Conservation (phyloP, 1,140 invertebrate genomes). For the Aradophagus sp. region DNA sequence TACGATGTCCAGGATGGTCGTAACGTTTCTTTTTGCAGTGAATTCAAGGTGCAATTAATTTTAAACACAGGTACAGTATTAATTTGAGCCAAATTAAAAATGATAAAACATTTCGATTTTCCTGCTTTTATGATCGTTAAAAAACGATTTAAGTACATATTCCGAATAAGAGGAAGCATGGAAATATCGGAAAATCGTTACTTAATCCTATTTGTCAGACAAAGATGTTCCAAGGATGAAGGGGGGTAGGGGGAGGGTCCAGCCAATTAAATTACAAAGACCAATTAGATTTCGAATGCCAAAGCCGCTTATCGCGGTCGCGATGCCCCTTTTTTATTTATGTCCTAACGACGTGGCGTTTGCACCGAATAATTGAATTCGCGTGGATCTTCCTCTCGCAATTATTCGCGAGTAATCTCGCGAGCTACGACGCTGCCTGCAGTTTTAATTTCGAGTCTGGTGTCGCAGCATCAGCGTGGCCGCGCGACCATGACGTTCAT, state of each 20-base stretch:
- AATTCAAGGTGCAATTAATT: too few species aligned
- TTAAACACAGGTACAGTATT: too few species aligned
- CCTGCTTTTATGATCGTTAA: too few species aligned
- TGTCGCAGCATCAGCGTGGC: conserved; percentile 20
- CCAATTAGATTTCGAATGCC: conserved; percentile 45
- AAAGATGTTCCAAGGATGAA: too few species aligned
- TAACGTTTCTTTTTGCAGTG: too few species aligned
- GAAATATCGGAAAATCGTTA: too few species aligned
- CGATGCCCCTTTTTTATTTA: conserved; percentile 52
- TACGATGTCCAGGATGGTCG: too few species aligned
- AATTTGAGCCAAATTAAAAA: background rate
- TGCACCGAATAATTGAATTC: conserved; percentile 54
- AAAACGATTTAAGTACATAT: too few species aligned
- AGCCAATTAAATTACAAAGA: conserved; percentile 48
- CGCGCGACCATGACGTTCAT: conserved; percentile 24
- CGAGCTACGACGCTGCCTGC: conserved; percentile 44
- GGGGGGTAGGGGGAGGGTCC: too few species aligned
- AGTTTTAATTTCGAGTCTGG: conserved; percentile 44
- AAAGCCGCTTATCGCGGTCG: conserved; percentile 51
- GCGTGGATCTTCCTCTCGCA: conserved; percentile 49
- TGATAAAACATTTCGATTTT: too few species aligned
- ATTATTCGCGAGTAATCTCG: conserved; percentile 53
- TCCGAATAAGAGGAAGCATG: too few species aligned
- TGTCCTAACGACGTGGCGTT: conserved; percentile 49
- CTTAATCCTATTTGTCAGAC: too few species aligned